Percentiles rank a stretch among this genome's conserved stretches.
phyloP scores from a whole-genome alignment of 1,140 invertebrate species.

The Phthorimaea operculella region DNA sequence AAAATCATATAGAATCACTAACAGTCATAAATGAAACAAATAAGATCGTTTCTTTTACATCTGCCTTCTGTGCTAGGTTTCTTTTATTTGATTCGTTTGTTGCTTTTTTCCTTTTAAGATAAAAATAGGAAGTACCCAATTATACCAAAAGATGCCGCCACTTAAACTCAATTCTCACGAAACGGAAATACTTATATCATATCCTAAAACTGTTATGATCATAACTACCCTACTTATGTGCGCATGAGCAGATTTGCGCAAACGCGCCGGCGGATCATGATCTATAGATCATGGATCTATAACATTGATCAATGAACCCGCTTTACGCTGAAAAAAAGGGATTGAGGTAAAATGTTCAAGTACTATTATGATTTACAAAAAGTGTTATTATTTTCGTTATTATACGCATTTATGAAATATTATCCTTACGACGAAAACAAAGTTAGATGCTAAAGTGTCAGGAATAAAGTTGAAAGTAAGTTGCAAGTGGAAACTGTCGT shows the following conservation, averaged over 20 bases:
- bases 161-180: constrained; percentile 24
- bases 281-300: background rate
- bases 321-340: constrained; percentile 16
- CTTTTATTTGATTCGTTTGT: too few species aligned
- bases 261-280: constrained; percentile 27
- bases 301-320: constrained; percentile 3
- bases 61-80: too few species aligned
- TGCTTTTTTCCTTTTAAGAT: too few species aligned
- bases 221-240: constrained; percentile 31
- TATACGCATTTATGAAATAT: constrained; percentile 12
- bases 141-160: constrained; percentile 29
- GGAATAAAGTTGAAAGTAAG: too few species aligned
- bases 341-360: constrained; percentile 10
- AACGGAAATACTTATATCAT: constrained; percentile 56
- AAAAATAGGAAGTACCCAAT: constrained; percentile 30
- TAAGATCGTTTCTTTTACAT: too few species aligned
- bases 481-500: background rate
- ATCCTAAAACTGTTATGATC: constrained; percentile 40
- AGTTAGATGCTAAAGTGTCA: too few species aligned
- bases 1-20: too few species aligned
- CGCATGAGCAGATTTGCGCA: constrained; percentile 48
- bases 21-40: too few species aligned
- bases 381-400: constrained; percentile 26
- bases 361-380: background rate
- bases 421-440: background rate